Percentiles rank a stretch among this genome's conserved stretches.
These are phyloP conservation scores for Strigamia transsilvanica DNA, from an alignment of 2,888 invertebrate species.

Conservation along the genomic window DNA sequence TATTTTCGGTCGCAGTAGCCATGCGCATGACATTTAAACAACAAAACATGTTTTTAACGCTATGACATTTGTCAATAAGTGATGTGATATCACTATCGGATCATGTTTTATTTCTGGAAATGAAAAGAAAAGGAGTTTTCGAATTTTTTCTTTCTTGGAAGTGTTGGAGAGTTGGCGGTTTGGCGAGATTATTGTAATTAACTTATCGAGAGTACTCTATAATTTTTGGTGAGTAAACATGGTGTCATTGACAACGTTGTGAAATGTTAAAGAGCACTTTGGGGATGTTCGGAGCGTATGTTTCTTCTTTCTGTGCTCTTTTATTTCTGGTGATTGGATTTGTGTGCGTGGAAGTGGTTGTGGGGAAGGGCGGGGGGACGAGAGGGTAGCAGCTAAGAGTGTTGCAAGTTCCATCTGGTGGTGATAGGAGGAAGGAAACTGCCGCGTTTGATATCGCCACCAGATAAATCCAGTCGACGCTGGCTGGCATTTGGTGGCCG, in stretches of 20 bases:
- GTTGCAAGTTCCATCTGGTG: slow-evolving; percentile 46
- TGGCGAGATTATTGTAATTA: too few relatives aligned
- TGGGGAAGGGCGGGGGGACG: background rate
- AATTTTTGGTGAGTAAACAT: background rate
- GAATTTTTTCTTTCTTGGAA: too few relatives aligned
- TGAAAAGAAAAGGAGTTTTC: too few relatives aligned
- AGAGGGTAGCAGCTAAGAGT: background rate
- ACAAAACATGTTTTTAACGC: too few relatives aligned
- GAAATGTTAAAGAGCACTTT: slow-evolving; percentile 37
- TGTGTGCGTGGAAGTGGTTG: slow-evolving; percentile 12
- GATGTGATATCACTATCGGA: too few relatives aligned
- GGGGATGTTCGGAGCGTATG: slow-evolving; percentile 10
- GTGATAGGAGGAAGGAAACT: slow-evolving; percentile 48
- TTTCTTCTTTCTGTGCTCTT: slow-evolving; percentile 28
- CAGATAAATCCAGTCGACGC: slow-evolving; percentile 43
- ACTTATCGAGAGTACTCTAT: background rate
- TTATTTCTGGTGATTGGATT: slow-evolving; percentile 45
- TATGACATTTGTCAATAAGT: too few relatives aligned
- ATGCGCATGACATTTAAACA: too few relatives aligned
- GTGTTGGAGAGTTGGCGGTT: too few relatives aligned
- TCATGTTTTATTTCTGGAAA: too few relatives aligned
- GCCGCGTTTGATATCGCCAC: slow-evolving; percentile 47
- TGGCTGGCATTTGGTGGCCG: slow-evolving; percentile 47
- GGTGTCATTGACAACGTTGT: background rate
- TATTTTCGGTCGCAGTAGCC: too few relatives aligned